Evolutionary conservation across 35 echinoderm and acorn worm species (phyloP), one percentile per base, ranked within the genome.

Genomic region (Strongylocentrotus purpuratus): DNA sequence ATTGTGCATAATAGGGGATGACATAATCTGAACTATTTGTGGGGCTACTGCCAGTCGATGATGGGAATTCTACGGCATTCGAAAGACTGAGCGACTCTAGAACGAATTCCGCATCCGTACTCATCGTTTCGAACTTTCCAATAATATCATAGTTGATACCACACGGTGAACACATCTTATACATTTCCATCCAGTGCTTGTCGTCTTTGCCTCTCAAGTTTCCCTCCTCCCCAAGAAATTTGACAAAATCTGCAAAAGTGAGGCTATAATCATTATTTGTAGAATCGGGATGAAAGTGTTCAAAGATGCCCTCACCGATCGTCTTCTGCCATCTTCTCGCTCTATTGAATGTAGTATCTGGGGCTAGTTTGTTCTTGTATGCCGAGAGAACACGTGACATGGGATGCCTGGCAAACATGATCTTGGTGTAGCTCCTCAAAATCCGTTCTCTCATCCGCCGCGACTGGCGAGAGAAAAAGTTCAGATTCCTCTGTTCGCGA

Each of bases 351-450:
- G 48, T 94, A 3, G 95, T 45, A 55, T 99, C 91, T 3, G 96
- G 95, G 0, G 94, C 88, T 9, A 99, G 91, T 93, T 99, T 99
- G 96, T 99, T 97, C 20, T 32, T 86, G 90, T 97, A 99, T 15
- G 98, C 98, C n/a, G 98, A 99, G 0, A 99, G 94, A 1, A 99
- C 61, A 20, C 98, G 94, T 9, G 98, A 96, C 31, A 99, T 96
- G 11, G 98, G 98, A 33, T 99, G 61, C 18, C 98, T 88, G 32
- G 96, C 94, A 85, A 99, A 96, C 93, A 98, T 97, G 48, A 99
- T 97, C 58, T 99, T 99, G 22, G 98, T 99, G 60, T 97, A 99
- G 31, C 94, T 96, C 46, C 61, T 32, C 28, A 97, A 71, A 86
- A 99, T 98, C 47, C 33, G 35, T 47, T 92, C 47, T 25, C 86